These are phyloP conservation scores for Sylvilagus floridanus DNA, from an alignment of 2,797 vertebrate genomes.

Conservation along the genomic window DNA sequence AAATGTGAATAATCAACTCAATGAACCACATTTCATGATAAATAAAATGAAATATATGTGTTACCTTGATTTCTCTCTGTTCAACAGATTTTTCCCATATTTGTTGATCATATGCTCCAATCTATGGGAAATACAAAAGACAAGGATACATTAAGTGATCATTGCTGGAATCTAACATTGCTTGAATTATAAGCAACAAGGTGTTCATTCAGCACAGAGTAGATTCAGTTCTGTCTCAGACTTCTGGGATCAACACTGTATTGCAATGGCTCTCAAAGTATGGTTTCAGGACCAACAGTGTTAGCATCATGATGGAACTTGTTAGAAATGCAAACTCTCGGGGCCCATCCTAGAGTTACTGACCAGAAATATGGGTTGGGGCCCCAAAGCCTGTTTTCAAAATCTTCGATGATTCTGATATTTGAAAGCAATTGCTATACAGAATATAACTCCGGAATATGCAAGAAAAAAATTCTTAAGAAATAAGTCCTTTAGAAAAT, in stretches of 20 bases:
- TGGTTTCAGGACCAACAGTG: neutral
- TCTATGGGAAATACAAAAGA: conserved; percentile 88
- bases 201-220: neutral
- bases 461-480: conserved; percentile 19
- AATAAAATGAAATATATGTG: conserved; percentile 51
- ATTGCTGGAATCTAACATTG: neutral
- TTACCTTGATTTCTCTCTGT: conserved; percentile 99
- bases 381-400: conserved; percentile 8
- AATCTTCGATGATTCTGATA: neutral
- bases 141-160: conserved; percentile 22
- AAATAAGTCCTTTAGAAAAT: neutral
- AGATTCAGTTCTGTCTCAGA: neutral
- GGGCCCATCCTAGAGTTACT: neutral
- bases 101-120: conserved; percentile 99
- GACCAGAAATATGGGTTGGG: neutral
- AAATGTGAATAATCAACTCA: conserved; percentile 53
- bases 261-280: neutral
- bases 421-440: conserved; percentile 14
- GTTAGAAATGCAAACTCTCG: neutral
- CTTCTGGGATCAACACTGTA: neutral
- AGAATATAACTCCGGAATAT: neutral
- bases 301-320: neutral
- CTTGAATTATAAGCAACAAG: neutral
- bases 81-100: conserved; percentile 99
- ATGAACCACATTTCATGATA: neutral